Base-by-base conservation (phyloP, 2,113 vertebrate species). In the Cynocephalus volans region DNA sequence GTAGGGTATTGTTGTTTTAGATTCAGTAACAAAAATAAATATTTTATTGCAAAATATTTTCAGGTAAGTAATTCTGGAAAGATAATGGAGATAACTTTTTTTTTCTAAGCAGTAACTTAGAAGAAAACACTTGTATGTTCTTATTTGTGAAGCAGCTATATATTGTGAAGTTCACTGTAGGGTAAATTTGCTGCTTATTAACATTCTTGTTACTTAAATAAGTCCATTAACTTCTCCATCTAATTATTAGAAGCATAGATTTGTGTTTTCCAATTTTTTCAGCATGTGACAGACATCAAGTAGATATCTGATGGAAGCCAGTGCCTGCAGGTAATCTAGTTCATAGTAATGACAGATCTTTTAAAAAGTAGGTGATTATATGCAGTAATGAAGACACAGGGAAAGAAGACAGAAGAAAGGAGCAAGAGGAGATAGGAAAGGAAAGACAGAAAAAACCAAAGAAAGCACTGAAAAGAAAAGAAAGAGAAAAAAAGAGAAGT, bases 1-100 rank as follows among this genome's bases (percentile, higher is more conserved):
- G 18, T 86, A 95, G 45, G 15, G 9, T n/a, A 60, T 54, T 75
- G 70, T 77, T 6, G 31, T 93, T 90, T 87, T 96, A 77, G 89
- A 90, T 91, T 96, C 8, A 54, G 0, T 52, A 93, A 72, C 70
- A 90, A 73, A 95, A 86, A n/a, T 69, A 62, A 76, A 23, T 91
- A 76, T 23, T 87, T 82, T 41, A 73, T 48, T 73, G 7, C 11
- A 83, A 41, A 89, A 77, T 96, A 62, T 90, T 95, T 94, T 72
- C 58, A 96, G 58, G 26, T 93, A 85, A 88, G 23, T 91, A 92
- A 94, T 95, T 94, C 69, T 80, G 52, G 17, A 86, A 95, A 91
- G 60, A 83, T 95, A 76, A 26, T 81, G 62, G 41, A 94, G 52
- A 10, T 41, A 69, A 36, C 17, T 58, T 82, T 58, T 72, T 87